Conservation (phyloP, 1,140 invertebrate genomes). For the Bombus breviceps region DNA sequence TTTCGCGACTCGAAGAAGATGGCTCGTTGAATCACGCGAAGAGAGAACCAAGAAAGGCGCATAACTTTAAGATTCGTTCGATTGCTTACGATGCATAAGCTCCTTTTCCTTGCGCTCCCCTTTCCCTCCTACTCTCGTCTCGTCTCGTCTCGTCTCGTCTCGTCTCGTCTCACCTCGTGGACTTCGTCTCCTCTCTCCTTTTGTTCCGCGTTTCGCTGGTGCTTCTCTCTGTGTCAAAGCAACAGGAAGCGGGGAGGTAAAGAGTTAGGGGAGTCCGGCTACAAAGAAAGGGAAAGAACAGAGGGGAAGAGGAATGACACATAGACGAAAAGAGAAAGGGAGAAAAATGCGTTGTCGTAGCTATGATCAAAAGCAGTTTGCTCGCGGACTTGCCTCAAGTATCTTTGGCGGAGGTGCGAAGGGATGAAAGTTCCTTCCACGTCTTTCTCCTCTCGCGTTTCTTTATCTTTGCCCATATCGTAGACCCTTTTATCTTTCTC, state of each 20-base stretch:
- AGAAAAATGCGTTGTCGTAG: conserved; percentile 64
- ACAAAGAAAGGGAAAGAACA: conserved; percentile 36
- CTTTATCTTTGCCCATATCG: conserved; percentile 56
- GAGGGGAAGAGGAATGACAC: conserved; percentile 48
- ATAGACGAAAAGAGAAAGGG: conserved; percentile 50
- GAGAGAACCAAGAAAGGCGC: not conserved
- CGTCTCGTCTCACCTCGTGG: not conserved
- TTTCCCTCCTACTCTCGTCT: conserved; percentile 10
- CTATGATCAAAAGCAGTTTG: conserved; percentile 76
- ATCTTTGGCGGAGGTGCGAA: conserved; percentile 50
- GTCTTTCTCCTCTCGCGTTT: conserved; percentile 42
- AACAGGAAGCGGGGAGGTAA: conserved; percentile 26
- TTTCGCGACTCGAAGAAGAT: not conserved
- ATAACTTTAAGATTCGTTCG: conserved; percentile 26
- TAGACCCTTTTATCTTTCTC: conserved; percentile 21
- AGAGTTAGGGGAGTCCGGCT: conserved; percentile 48
- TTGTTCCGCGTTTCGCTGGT: conserved; percentile 22
- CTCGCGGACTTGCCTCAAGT: conserved; percentile 69
- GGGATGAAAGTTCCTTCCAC: conserved; percentile 59
- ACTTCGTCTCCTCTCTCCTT: conserved; percentile 16
- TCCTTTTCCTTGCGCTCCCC: conserved; percentile 27
- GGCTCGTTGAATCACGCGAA: not conserved
- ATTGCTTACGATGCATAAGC: conserved; percentile 22
- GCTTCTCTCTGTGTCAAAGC: conserved; percentile 36
- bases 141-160: not conserved